Conservation (phyloP, 1,140 invertebrate genomes). For the Pteromalus puparum region DNA sequence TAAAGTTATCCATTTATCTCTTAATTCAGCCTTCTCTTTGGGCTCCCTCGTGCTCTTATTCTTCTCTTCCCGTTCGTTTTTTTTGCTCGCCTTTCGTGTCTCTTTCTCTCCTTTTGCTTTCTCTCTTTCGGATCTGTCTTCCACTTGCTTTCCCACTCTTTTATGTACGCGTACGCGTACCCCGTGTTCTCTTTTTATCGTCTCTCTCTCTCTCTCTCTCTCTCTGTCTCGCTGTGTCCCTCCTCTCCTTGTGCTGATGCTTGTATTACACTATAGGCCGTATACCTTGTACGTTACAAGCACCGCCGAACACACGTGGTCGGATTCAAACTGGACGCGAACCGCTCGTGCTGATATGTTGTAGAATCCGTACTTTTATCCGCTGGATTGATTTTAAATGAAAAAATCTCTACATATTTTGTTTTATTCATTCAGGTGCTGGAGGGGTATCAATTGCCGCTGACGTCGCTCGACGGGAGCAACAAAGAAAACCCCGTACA, state of each 20-base stretch:
- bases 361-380: background rate
- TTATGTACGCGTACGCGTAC: slow-evolving; percentile 14
- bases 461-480: background rate
- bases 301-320: background rate
- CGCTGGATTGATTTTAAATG: background rate
- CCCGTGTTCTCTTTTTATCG: background rate
- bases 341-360: background rate
- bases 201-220: background rate
- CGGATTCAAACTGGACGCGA: background rate
- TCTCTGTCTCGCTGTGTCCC: too few relatives aligned
- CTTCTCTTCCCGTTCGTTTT: background rate
- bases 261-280: background rate
- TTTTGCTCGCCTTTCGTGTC: background rate
- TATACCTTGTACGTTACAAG: background rate
- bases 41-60: background rate
- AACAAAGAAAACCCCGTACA: background rate
- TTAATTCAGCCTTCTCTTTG: slow-evolving; percentile 40
- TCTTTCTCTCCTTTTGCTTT: slow-evolving; percentile 1
- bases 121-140: slow-evolving; percentile 26
- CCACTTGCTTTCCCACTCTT: slow-evolving; percentile 30
- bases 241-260: background rate
- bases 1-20: slow-evolving; percentile 50
- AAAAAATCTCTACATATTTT: background rate
- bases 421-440: background rate
- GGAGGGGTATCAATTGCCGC: background rate